Evolutionary conservation across 1,140 invertebrate genomes (phyloP).

Genomic region (Pissodes strobi): DNA sequence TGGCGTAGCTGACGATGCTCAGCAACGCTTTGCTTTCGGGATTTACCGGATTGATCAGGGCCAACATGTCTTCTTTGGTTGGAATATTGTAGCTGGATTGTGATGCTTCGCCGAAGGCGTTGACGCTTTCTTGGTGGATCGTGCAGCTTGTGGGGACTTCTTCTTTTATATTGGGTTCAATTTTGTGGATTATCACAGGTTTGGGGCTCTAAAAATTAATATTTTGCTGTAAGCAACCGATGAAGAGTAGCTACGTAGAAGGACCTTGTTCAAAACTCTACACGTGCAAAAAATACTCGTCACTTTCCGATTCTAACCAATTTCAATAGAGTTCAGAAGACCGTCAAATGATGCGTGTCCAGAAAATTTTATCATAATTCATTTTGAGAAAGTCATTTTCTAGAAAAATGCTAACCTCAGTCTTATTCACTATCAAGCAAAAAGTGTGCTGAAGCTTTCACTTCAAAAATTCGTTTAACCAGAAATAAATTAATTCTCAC

Average conservation of each 20-base stretch:
- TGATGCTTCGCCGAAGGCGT: conserved; percentile 15
- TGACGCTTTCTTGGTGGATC: conserved; percentile 5
- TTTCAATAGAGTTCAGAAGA: too few species aligned
- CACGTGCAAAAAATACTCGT: too few species aligned
- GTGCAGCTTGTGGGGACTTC: neutral
- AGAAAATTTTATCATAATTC: too few species aligned
- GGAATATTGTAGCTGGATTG: conserved; percentile 29
- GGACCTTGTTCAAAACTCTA: neutral
- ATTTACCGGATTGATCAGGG: conserved; percentile 41
- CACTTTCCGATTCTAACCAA: too few species aligned
- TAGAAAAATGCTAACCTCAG: too few species aligned
- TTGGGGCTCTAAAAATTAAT: neutral
- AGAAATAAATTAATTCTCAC: neutral
- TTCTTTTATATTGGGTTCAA: conserved; percentile 2
- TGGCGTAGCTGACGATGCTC: conserved; percentile 35
- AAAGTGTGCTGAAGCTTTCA: too few species aligned
- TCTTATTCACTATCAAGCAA: too few species aligned
- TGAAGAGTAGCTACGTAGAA: too few species aligned
- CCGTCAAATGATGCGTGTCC: too few species aligned
- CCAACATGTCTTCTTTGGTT: conserved; percentile 36
- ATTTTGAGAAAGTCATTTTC: too few species aligned
- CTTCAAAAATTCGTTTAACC: too few species aligned
- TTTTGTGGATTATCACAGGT: neutral
- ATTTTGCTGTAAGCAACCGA: too few species aligned
- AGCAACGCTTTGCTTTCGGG: conserved; percentile 39